A percentile compares a stretch with the other conserved stretches of the same genome.
Conservation (phyloP, 2,797 vertebrate species). For the Labeo calbasu region DNA sequence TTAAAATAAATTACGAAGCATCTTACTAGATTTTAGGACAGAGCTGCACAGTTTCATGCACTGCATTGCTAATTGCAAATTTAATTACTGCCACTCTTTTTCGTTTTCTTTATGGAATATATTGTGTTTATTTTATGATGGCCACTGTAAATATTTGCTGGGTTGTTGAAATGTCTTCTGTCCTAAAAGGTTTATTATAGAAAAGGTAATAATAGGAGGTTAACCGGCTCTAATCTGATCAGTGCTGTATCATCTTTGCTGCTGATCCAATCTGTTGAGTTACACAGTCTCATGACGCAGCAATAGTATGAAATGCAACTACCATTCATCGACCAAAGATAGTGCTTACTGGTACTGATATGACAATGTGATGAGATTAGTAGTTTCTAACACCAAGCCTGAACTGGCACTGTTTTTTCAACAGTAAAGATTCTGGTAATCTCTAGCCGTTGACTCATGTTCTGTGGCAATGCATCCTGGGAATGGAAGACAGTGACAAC, state of each 20-base stretch:
- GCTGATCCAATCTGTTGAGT: conserved; percentile 26
- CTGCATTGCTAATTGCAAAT: conserved; percentile 2
- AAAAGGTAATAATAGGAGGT: conserved; percentile 16
- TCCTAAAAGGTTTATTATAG: conserved; percentile 24
- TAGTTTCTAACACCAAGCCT: neutral
- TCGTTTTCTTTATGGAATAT: neutral
- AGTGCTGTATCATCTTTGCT: conserved; percentile 13
- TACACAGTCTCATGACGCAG: conserved; percentile 10
- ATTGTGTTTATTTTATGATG: neutral
- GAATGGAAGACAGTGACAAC: conserved; percentile 79
- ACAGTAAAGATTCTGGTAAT: neutral
- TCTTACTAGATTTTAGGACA: neutral
- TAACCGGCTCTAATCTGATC: conserved; percentile 18
- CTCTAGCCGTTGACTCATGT: conserved; percentile 63
- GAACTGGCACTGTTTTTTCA: neutral
- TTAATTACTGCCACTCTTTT: neutral
- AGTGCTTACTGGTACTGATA: neutral
- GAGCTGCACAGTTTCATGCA: neutral
- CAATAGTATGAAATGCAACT: conserved; percentile 12
- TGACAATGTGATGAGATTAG: conserved; percentile 28
- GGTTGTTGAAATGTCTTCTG: neutral
- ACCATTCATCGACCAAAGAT: neutral
- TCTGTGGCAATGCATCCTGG: conserved; percentile 65
- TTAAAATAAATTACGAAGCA: no score
- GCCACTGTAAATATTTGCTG: neutral